Conservation (phyloP, 2,113 vertebrate genomes). For the Seriola dumerili region DNA sequence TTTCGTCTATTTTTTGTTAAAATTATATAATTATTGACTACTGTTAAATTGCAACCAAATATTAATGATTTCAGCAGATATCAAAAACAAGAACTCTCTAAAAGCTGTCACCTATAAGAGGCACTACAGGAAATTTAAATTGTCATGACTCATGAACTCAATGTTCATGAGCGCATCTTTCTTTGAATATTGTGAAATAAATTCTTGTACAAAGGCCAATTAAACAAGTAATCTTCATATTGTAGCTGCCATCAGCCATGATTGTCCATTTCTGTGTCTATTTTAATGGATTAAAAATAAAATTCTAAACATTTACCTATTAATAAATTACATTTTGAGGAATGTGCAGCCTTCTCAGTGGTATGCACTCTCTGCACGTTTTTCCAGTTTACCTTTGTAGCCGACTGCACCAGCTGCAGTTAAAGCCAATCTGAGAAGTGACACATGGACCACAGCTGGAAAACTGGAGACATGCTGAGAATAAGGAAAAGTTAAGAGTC, state of each 20-base stretch:
- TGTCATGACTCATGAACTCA: no score
- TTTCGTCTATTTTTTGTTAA: no score
- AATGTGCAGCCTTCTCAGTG: not conserved
- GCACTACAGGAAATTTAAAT: no score
- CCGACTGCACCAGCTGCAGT: conserved; percentile 97
- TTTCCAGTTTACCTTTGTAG: conserved; percentile 90
- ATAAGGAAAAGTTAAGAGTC: conserved; percentile 23
- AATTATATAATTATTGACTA: no score
- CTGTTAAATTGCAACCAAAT: no score
- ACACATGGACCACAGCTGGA: conserved; percentile 92
- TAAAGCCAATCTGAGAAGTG: conserved; percentile 94
- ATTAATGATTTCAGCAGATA: no score
- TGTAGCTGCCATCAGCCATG: not conserved
- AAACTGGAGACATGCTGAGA: conserved; percentile 95
- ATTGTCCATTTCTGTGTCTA: not conserved
- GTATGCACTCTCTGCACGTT: not conserved
- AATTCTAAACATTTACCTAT: not conserved
- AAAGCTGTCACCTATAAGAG: no score
- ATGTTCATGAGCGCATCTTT: no score
- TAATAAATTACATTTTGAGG: not conserved
- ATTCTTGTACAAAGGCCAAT: no score
- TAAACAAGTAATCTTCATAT: not conserved
- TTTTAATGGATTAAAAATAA: no score
- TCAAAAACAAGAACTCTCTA: no score
- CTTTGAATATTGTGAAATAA: no score